These are phyloP conservation scores for Listronotus bonariensis DNA, from an alignment of 1,140 invertebrate species.

Conservation along the genomic window DNA sequence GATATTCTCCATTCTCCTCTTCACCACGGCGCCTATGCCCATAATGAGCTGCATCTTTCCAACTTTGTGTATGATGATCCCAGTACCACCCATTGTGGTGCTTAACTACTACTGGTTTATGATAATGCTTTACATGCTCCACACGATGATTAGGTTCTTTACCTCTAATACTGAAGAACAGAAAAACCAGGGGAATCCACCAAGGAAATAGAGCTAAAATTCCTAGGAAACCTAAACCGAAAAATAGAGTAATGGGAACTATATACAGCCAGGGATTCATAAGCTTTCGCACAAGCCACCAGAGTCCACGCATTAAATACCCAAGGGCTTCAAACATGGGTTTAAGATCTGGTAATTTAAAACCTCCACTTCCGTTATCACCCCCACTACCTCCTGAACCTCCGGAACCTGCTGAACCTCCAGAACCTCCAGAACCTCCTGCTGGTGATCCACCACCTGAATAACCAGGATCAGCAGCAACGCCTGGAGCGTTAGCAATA, in stretches of 20 bases:
- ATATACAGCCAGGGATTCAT: constrained; percentile 49
- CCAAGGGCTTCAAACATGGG: constrained; percentile 46
- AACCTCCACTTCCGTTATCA: constrained; percentile 49
- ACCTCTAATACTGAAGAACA: constrained; percentile 41
- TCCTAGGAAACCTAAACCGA: constrained; percentile 42
- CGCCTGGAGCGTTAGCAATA: constrained; percentile 22
- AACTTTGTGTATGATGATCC: constrained; percentile 52
- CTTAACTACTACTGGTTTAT: constrained; percentile 49
- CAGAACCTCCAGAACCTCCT: constrained; percentile 36
- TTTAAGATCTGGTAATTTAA: constrained; percentile 48
- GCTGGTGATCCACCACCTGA: constrained; percentile 27
- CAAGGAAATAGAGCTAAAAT: constrained; percentile 52
- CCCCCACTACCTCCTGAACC: constrained; percentile 54
- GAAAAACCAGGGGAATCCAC: constrained; percentile 51
- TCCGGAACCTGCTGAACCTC: constrained; percentile 42
- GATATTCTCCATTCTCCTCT: constrained; percentile 15
- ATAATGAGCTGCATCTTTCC: constrained; percentile 47
- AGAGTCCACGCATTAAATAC: constrained; percentile 37
- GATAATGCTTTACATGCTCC: constrained; percentile 49
- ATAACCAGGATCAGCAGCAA: constrained; percentile 18
- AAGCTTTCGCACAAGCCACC: constrained; percentile 41
- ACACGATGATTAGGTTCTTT: constrained; percentile 43
- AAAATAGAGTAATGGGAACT: constrained; percentile 45
- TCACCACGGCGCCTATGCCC: constrained; percentile 23
- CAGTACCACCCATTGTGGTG: constrained; percentile 54